Base-by-base conservation (phyloP, 1,140 invertebrate species). In the Caenorhabditis remanei region DNA sequence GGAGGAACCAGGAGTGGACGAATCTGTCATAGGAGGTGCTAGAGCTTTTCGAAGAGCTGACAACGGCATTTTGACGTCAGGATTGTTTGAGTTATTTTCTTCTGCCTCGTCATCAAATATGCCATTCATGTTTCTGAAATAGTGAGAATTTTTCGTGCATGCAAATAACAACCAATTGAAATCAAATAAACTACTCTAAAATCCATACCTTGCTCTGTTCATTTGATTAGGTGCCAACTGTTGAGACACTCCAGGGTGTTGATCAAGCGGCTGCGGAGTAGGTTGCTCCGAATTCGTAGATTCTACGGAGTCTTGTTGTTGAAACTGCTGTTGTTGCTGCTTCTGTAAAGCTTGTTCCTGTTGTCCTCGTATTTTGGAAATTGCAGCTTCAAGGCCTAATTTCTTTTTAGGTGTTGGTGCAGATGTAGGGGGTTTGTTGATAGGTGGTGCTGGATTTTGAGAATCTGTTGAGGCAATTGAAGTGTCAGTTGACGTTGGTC, bases 301-400 rank as follows among this genome's bases (percentile, higher is more conserved):
- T 21, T 79, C 71, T 0, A 79, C 46, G 9, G 71, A 79, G 24
- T 79, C 71, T 53, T 79, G 71, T 24, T 71, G 65, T 32, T 71
- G 65, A 8, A 71, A 19, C 6, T 9, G 14, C 43, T 71, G 65
- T 19, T 71, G 65, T n/a, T 79, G 46, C 71, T 79, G 71, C n/a
- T 79, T 79, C 71, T 79, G 71, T n/a, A 79, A 41, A 48, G 71
- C 71, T 53, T 79, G 71, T 24, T 79, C 71, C 40, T 79, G 71
- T 50, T 53, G 46, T 11, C 71, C 71, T 24, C 71, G 71, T 46
- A 79, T 53, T n/a, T 79, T 79, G 2, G 71, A 79, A 50, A 79
- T 50, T 5, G 71, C 46, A 24, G 71, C 71, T 14, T 79, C 71
- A 14, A 79, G 71, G 14, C 71, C 43, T 40, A 79, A 24, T n/a